Evolutionary conservation across 2,113 vertebrate species (phyloP).

Genomic region (Petroica traversi): DNA sequence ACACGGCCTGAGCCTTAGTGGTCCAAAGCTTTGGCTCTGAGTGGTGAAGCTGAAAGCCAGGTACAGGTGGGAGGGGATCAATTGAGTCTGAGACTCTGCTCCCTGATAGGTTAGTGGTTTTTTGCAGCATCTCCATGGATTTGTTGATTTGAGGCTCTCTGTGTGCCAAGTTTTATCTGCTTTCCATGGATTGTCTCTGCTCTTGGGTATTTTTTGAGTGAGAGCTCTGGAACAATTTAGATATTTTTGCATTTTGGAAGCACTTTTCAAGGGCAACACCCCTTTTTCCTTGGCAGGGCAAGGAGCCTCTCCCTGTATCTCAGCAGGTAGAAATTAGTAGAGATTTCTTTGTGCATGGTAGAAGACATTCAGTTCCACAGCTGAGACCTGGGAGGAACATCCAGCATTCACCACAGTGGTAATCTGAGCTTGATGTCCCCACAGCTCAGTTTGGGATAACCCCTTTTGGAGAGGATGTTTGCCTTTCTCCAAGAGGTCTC

Average conservation of each 20-base stretch:
- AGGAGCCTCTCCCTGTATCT: background rate
- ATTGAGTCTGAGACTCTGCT: rapidly evolving
- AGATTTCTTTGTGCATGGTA: too few relatives aligned
- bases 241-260: background rate
- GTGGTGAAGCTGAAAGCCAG: background rate
- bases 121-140: background rate
- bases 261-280: background rate
- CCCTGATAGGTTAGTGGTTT: rapidly evolving
- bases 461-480: background rate
- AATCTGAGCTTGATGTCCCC: background rate
- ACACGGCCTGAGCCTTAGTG: background rate
- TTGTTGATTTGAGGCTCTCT: background rate
- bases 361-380: background rate
- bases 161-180: background rate
- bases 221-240: background rate
- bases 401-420: background rate
- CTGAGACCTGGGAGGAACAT: background rate
- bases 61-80: background rate
- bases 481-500: background rate
- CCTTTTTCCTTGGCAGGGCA: background rate
- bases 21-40: background rate
- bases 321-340: background rate
- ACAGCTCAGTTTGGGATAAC: background rate
- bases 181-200: background rate
- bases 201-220: background rate